phyloP scores from a whole-genome alignment of 2,888 invertebrate species.

The Scaptomyza cyrtandrae region DNA sequence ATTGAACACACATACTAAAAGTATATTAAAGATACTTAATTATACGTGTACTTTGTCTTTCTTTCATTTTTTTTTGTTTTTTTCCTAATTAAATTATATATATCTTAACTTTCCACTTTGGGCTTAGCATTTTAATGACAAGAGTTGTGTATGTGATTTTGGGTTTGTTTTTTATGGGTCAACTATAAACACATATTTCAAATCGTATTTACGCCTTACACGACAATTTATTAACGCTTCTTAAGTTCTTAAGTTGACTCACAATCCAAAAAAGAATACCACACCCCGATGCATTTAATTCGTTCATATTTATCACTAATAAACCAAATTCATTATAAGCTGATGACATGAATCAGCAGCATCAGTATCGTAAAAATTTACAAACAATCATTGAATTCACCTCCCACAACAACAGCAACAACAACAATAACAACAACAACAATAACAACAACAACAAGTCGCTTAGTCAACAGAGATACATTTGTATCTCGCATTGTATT shows the following conservation, averaged over 20 bases:
- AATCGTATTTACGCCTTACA: slow-evolving; percentile 20
- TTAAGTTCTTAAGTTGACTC: slow-evolving; percentile 47
- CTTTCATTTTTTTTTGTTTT: slow-evolving; percentile 4
- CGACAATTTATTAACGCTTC: slow-evolving; percentile 31
- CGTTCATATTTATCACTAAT: slow-evolving; percentile 71
- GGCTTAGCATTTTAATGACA: slow-evolving; percentile 33
- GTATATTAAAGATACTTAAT: slow-evolving; percentile 30
- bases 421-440: neutral
- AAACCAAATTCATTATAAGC: slow-evolving; percentile 75
- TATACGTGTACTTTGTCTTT: slow-evolving; percentile 33
- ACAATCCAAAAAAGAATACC: slow-evolving; percentile 26
- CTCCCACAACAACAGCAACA: neutral
- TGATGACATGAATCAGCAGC: slow-evolving; percentile 67
- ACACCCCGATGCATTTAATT: slow-evolving; percentile 46
- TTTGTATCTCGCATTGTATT: slow-evolving; percentile 11
- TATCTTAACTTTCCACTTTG: slow-evolving; percentile 32
- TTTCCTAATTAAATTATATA: slow-evolving; percentile 35
- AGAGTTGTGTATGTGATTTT: slow-evolving; percentile 16
- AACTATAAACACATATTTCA: slow-evolving; percentile 17
- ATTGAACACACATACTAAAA: slow-evolving; percentile 60
- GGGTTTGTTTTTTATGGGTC: slow-evolving; percentile 20
- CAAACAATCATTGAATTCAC: slow-evolving; percentile 47
- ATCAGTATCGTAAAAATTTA: slow-evolving; percentile 39
- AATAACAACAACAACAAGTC: slow-evolving; percentile 13
- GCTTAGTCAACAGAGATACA: slow-evolving; percentile 52